phyloP scores from a whole-genome alignment of 2,888 invertebrate genomes.

The Sarcophaga subvicina region DNA sequence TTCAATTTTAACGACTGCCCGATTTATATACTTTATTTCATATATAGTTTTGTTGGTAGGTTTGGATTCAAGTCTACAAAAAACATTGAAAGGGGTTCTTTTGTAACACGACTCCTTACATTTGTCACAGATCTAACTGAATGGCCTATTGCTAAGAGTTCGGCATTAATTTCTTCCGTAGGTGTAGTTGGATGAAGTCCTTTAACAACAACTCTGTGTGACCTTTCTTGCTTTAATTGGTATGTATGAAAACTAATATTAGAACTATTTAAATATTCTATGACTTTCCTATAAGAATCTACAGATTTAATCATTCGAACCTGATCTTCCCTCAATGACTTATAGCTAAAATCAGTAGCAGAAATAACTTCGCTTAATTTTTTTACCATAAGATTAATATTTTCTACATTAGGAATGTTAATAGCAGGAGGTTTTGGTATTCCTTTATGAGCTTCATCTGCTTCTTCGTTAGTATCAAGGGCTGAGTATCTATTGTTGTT shows the following conservation, averaged over 20 bases:
- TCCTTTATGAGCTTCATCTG: background rate
- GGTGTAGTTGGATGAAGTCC: slow-evolving; percentile 16
- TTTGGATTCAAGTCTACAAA: slow-evolving; percentile 57
- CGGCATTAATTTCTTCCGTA: no score
- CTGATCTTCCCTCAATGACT: slow-evolving; percentile 28
- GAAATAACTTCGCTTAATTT: slow-evolving; percentile 11
- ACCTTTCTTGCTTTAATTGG: slow-evolving; percentile 33
- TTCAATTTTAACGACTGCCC: slow-evolving; percentile 55
- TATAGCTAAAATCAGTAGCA: slow-evolving; percentile 8
- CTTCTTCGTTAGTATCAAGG: slow-evolving; percentile 2
- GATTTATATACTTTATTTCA: slow-evolving; percentile 44
- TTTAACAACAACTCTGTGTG: slow-evolving; percentile 20
- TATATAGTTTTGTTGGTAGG: slow-evolving; percentile 51
- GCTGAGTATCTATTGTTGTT: slow-evolving; percentile 16
- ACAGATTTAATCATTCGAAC: slow-evolving; percentile 25
- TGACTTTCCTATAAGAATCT: slow-evolving; percentile 25
- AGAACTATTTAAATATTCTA: slow-evolving; percentile 4
- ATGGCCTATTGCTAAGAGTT: slow-evolving; percentile 4
- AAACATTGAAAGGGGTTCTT: background rate
- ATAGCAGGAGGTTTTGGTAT: slow-evolving; percentile 24
- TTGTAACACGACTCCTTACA: slow-evolving; percentile 29
- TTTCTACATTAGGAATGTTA: slow-evolving; percentile 21
- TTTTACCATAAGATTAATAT: slow-evolving; percentile 27
- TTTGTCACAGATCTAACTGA: slow-evolving; percentile 50
- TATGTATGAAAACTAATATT: slow-evolving; percentile 22